Percentiles rank a stretch among this genome's conserved stretches.
These are phyloP conservation scores for Aquatica leii DNA, from an alignment of 2,888 invertebrate species.

Conservation along the genomic window DNA sequence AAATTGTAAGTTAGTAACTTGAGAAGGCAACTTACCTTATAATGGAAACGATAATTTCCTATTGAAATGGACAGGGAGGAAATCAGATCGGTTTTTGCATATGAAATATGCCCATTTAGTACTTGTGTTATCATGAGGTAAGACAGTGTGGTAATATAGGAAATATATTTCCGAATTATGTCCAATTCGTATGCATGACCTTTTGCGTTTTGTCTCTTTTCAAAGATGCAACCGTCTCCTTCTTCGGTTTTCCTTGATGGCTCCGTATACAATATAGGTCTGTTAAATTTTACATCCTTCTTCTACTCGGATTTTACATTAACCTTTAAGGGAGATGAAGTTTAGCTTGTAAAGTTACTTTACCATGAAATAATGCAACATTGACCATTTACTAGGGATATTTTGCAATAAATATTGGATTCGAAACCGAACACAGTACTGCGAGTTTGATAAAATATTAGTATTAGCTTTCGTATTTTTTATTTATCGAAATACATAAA, in stretches of 20 bases:
- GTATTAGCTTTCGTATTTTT: slow-evolving; percentile 37
- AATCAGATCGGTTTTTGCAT: slow-evolving; percentile 43
- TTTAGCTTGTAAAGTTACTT: slow-evolving; percentile 2
- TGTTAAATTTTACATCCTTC: slow-evolving; percentile 23
- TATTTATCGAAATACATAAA: no score
- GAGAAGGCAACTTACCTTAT: slow-evolving; percentile 24
- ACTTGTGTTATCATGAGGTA: slow-evolving; percentile 51
- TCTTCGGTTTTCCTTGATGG: slow-evolving; percentile 22
- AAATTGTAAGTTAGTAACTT: background rate
- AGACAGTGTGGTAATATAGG: slow-evolving; percentile 53
- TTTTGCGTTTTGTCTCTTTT: slow-evolving; percentile 39
- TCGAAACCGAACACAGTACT: slow-evolving; percentile 17
- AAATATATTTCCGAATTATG: slow-evolving; percentile 55
- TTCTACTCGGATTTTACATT: slow-evolving; percentile 2
- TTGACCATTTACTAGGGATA: slow-evolving; percentile 36
- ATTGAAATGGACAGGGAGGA: slow-evolving; percentile 39
- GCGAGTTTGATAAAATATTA: slow-evolving; percentile 33
- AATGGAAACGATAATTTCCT: slow-evolving; percentile 17
- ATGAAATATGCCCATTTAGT: slow-evolving; percentile 50
- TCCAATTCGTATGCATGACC: slow-evolving; percentile 56
- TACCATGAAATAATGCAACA: slow-evolving; percentile 14
- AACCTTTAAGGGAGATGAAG: slow-evolving; percentile 20
- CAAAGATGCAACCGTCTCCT: slow-evolving; percentile 30
- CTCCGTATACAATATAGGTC: slow-evolving; percentile 16
- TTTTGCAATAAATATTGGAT: slow-evolving; percentile 39